Evolutionary conservation across 30 jellyfish, hydroid and myxozoan species (phyloP), one percentile per base, ranked within the genome.

Genomic region (Aurelia sp.): DNA sequence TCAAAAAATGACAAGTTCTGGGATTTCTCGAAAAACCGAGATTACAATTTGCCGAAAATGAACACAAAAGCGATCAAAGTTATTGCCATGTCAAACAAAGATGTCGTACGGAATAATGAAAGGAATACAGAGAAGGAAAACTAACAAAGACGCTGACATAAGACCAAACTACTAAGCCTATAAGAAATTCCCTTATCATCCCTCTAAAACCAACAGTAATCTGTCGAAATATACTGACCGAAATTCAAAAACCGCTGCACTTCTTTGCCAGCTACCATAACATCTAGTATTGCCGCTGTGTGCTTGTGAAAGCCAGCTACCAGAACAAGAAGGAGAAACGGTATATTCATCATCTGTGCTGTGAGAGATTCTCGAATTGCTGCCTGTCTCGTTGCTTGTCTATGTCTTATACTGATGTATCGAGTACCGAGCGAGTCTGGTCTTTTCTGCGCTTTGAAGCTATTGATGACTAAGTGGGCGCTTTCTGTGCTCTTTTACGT

Each of bases 181-280:
- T 52, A 51, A 51, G 83, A 81, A 50, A 67, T 59, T 16, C 60
- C 27, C 68, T 13, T 41, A 51, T 66, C 66, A 31, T 21, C 76
- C 69, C 13, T 51, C 60, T 47, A 81, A 63, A 81, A 66, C 73
- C 69, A 81, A 67, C 81, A 81, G 19, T 20, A 67, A 81, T 79
- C 74, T 41, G 68, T 61, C 21, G 62, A 66, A 47, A 67, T 48
- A 66, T 31, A 57, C 93, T 71, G 4, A 84, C 93, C 93, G 86
- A 84, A 84, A 65, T 84, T 74, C 41, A 84, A 66, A 62, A 84
- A 84, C 13, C 93, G 81, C 37, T 84, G 93, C 66, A 84, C 93
- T 57, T 84, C 93, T 84, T 84, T 84, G 11, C 93, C 93, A 15
- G 93, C 93, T 13, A 84, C 93, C 93, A 84, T 84, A 19, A 84